A percentile compares a stretch with the other conserved stretches of the same genome.
phyloP scores from a whole-genome alignment of 2,113 vertebrate genomes.

The Nycticryphes semicollaris region DNA sequence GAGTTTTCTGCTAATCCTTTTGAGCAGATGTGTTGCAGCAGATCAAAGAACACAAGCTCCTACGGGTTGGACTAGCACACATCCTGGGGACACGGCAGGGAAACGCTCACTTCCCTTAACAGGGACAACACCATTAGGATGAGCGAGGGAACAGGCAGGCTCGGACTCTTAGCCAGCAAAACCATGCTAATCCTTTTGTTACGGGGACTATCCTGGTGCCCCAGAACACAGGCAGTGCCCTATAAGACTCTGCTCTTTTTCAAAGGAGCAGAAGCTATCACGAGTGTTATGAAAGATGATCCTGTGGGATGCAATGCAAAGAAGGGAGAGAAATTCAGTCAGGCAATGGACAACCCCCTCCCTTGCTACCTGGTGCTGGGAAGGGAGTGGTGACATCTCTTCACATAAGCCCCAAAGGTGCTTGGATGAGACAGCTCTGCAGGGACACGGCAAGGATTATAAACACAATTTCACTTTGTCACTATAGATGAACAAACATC shows the following conservation, averaged over 20 bases:
- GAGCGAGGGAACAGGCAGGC: rapidly evolving
- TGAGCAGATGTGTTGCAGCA: constrained; percentile 18
- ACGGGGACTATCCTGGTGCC: rapidly evolving
- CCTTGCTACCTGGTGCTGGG: background rate
- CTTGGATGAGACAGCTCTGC: background rate
- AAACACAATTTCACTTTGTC: constrained; percentile 4
- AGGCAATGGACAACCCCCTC: background rate
- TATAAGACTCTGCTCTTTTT: background rate
- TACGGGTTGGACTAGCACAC: background rate
- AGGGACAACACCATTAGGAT: background rate
- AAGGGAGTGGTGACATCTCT: background rate
- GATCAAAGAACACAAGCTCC: constrained; percentile 46
- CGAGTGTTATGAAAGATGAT: background rate
- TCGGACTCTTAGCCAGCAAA: background rate
- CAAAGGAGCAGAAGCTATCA: background rate
- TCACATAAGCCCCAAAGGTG: background rate
- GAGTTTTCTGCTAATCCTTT: constrained; percentile 58
- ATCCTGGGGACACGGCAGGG: background rate
- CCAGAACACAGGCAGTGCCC: background rate
- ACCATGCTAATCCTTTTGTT: background rate
- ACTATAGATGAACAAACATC: constrained; percentile 6
- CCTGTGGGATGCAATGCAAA: background rate
- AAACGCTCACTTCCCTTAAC: background rate
- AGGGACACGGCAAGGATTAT: background rate
- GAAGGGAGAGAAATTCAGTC: background rate